phyloP scores from a whole-genome alignment of 2,113 vertebrate genomes.

The Strix uralensis region DNA sequence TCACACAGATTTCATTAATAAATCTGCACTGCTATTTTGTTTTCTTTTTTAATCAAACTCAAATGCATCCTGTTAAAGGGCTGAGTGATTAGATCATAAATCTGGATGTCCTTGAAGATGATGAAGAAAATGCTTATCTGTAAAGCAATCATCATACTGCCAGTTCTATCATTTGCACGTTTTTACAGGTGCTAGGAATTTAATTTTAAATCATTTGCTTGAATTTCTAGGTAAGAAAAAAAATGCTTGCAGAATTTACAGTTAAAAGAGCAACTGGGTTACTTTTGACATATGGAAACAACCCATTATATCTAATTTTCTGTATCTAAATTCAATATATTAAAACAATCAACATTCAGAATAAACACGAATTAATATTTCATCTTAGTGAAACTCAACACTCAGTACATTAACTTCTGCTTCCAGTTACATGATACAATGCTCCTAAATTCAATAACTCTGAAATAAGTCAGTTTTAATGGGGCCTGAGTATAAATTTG shows the following conservation, averaged over 20 bases:
- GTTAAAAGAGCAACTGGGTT: constrained; percentile 22
- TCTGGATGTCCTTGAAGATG: constrained; percentile 90
- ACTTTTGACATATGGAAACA: constrained; percentile 5
- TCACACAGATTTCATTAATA: constrained; percentile 84
- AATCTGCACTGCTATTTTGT: constrained; percentile 75
- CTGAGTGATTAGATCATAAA: constrained; percentile 90
- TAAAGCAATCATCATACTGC: constrained; percentile 91
- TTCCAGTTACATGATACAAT: neutral
- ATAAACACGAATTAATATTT: constrained; percentile 23
- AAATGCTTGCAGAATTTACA: constrained; percentile 34
- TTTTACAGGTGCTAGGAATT: constrained; percentile 81
- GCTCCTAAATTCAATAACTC: neutral
- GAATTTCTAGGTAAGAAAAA: constrained; percentile 46
- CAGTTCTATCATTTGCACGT: constrained; percentile 84
- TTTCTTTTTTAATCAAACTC: constrained; percentile 87
- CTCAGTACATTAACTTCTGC: neutral
- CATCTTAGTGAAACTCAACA: neutral
- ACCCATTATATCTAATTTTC: neutral
- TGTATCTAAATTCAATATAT: neutral
- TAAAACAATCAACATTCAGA: constrained; percentile 11
- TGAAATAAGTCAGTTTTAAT: neutral
- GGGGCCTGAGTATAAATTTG: neutral
- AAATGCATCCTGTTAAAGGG: constrained; percentile 85
- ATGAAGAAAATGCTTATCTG: constrained; percentile 88
- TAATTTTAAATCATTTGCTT: constrained; percentile 70